Evolutionary conservation across 2,797 vertebrate genomes (phyloP).

Genomic region (Oceanodroma leucorhoa): DNA sequence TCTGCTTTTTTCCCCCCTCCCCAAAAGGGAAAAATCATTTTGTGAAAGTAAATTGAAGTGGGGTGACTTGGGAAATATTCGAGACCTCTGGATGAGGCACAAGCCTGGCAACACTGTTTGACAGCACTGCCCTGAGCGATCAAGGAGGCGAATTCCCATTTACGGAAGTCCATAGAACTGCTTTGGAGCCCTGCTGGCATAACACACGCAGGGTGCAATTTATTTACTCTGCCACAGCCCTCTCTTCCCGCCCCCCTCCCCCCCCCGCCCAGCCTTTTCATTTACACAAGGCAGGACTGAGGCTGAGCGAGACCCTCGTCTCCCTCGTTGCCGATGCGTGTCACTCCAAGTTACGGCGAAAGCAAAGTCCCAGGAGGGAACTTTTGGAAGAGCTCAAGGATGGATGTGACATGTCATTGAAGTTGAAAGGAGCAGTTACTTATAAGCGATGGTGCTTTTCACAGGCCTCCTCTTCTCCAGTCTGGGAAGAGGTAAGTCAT

Average conservation of each 20-base stretch:
- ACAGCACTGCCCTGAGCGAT: conserved; percentile 26
- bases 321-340: background rate
- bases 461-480: conserved; percentile 38
- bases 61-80: background rate
- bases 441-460: conserved; percentile 60
- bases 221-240: conserved; percentile 61
- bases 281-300: conserved; percentile 20
- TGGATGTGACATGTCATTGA: conserved; percentile 69
- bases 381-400: conserved; percentile 65
- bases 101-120: background rate
- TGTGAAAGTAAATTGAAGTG: background rate
- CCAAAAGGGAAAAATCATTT: background rate
- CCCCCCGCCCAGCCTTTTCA: background rate
- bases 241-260: background rate
- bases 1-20: fast-evolving
- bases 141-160: conserved; percentile 38
- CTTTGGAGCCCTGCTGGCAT: conserved; percentile 39
- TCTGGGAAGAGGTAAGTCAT: conserved; percentile 9
- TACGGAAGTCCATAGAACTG: conserved; percentile 28
- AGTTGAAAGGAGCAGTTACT: conserved; percentile 73
- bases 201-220: conserved; percentile 58
- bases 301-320: background rate
- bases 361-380: conserved; percentile 60
- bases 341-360: conserved; percentile 59
- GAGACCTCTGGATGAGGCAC: background rate